Base-by-base conservation (phyloP, 37 sponge, comb jelly and placozoan genomes). In the Beroe ovata region DNA sequence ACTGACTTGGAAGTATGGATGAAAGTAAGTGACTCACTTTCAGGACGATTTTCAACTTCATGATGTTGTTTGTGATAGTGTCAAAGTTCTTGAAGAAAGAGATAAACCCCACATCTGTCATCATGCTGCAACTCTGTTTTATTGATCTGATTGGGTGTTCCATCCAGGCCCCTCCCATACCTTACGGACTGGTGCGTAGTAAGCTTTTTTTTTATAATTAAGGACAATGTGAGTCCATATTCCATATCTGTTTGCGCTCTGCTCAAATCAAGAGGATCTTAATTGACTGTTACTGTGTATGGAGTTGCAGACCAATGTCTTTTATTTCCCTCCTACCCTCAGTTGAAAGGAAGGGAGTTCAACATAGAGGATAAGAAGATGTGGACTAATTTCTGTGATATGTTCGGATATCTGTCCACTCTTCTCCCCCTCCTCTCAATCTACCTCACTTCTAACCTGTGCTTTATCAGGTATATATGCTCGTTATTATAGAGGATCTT, bases 351-450 rank as follows among this genome's bases (percentile, higher is more conserved):
- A 77, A 38, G 84, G 28, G 21, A 42, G 42, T 77, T 77, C 41
- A 54, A 29, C 4, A 77, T 77, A 14, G 84, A 77, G 1, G 26
- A 77, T 18, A 1, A 33, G 69, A 4, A 1, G 4, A 2, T 21
- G 4, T 42, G 20, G 4, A 25, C 25, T 8, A 35, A 21, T 14
- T 77, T 77, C 38, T 77, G 84, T 42, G 54, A 77, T 25, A 26
- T 77, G 0, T 40, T 77, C 54, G 84, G 84, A 3, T 77, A 42
- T 25, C 38, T 77, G 54, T 77, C 84, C 21, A 77, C 84, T 19
- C 84, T 77, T 54, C 42, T 66, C 33, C 84, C 84, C 22, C 84
- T 77, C 54, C 84, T 77, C 47, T 77, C 84, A 8, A 77, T 77
- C 84, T 77, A 77, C 84, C 84, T 42, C 22, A 42, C 54, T 23